Conservation (phyloP, 1,140 invertebrate species). For the Vanessa tameamea region DNA sequence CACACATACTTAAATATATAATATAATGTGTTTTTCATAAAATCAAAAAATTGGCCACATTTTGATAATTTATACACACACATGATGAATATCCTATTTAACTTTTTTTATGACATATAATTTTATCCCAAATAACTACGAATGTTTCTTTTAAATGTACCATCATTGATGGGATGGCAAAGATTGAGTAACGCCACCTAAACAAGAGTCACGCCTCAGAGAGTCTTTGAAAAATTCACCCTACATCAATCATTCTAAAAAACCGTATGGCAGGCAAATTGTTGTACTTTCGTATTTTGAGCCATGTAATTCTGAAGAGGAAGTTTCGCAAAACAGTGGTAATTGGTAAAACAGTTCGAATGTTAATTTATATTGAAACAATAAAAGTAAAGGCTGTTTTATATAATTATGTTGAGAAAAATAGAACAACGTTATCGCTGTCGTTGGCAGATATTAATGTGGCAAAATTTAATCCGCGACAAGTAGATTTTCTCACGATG, state of each 20-base stretch:
- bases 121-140: background rate
- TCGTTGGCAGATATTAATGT: no score
- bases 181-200: conserved; percentile 10
- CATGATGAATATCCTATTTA: background rate
- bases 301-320: background rate
- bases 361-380: no score
- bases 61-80: background rate
- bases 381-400: no score
- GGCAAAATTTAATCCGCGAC: no score
- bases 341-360: no score
- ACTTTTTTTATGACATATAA: background rate
- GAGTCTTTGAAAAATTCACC: conserved; percentile 16
- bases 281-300: conserved; percentile 13
- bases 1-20: no score
- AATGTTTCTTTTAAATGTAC: background rate
- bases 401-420: no score
- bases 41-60: no score
- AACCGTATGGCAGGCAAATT: conserved; percentile 20
- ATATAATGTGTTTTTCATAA: no score
- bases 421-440: no score
- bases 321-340: background rate
- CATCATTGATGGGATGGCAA: conserved; percentile 31
- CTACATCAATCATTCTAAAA: conserved; percentile 26
- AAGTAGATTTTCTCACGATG: no score
- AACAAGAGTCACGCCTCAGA: conserved; percentile 14